These are phyloP conservation scores for Physella acuta DNA, from an alignment of 1,140 invertebrate genomes.

Conservation along the genomic window DNA sequence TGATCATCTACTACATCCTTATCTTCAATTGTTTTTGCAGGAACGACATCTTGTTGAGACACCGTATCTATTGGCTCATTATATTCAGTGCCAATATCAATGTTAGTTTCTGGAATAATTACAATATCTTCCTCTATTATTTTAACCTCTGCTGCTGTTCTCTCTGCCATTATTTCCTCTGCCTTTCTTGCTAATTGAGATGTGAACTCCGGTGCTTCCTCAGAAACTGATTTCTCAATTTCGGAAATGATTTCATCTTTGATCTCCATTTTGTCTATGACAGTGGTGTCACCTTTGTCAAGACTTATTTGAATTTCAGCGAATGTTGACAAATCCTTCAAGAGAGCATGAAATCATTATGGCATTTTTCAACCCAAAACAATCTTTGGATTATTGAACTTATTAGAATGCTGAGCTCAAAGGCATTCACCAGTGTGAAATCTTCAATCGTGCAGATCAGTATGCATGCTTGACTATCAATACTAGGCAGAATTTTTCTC, in stretches of 20 bases:
- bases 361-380: too few relatives aligned
- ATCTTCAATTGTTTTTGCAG: conserved; percentile 24
- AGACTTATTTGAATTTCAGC: conserved; percentile 10
- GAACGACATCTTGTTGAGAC: conserved; percentile 25
- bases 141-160: conserved; percentile 29
- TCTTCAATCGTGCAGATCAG: too few relatives aligned
- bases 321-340: background rate
- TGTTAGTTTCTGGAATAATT: background rate
- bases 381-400: too few relatives aligned
- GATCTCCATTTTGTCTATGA: background rate
- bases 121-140: conserved; percentile 9
- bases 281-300: conserved; percentile 8
- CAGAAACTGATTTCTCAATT: conserved; percentile 19
- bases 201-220: conserved; percentile 22
- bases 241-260: conserved; percentile 29
- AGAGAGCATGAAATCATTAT: background rate
- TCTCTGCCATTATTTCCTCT: conserved; percentile 28
- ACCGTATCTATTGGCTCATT: too few relatives aligned
- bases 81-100: too few relatives aligned
- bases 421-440: too few relatives aligned
- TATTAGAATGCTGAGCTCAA: too few relatives aligned
- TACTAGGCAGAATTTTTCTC: too few relatives aligned
- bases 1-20: conserved; percentile 17
- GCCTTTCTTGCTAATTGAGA: conserved; percentile 21
- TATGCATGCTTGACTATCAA: too few relatives aligned